Evolutionary conservation across 2,113 vertebrate species (phyloP).

Genomic region (Orientallactaga bullata): DNA sequence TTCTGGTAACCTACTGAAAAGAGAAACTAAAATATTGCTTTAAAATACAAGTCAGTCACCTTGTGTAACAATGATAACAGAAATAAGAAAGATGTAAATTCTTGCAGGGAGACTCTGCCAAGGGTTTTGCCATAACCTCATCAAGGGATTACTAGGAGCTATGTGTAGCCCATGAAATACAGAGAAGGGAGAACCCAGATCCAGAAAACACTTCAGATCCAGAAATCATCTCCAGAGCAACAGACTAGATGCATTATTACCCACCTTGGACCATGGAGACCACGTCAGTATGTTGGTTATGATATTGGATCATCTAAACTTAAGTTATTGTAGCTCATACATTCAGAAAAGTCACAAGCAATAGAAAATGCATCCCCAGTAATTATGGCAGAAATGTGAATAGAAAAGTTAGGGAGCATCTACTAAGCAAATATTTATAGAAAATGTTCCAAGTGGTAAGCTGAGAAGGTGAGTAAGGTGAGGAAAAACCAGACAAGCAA

Average conservation of each 20-base stretch:
- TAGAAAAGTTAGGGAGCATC: neutral
- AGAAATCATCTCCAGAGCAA: neutral
- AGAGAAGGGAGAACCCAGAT: neutral
- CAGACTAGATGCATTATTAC: neutral
- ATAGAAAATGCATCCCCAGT: neutral
- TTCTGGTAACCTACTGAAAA: neutral
- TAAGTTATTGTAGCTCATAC: neutral
- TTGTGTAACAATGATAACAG: neutral
- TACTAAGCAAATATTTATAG: neutral
- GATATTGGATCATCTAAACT: neutral
- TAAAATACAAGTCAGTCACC: neutral
- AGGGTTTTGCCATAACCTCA: neutral
- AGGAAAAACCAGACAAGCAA: neutral
- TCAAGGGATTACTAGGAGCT: neutral
- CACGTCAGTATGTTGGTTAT: neutral
- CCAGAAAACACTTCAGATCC: neutral
- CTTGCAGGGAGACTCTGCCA: neutral
- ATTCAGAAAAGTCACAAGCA: neutral
- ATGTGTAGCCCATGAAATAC: neutral
- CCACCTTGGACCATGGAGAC: neutral
- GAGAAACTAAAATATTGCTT: neutral
- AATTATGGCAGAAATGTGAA: neutral
- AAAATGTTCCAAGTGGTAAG: neutral
- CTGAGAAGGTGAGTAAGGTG: neutral
- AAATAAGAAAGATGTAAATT: slow-evolving; percentile 17